Evolutionary conservation across 2,888 invertebrate genomes (phyloP).

Genomic region (Kryphioiulus occultus): DNA sequence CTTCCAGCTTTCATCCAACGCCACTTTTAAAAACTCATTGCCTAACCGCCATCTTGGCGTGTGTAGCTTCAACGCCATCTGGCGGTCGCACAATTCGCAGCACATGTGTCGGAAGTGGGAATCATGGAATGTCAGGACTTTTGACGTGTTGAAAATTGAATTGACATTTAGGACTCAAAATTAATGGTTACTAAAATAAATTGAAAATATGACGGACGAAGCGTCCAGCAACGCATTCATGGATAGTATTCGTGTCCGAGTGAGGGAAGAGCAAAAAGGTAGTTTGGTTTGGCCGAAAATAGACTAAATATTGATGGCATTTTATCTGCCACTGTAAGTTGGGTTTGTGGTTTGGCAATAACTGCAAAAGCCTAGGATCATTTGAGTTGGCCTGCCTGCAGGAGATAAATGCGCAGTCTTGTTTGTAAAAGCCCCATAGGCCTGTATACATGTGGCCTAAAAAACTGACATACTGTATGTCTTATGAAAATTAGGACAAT

Average conservation of each 20-base stretch:
- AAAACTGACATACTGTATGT: too few species aligned
- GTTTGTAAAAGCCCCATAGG: too few species aligned
- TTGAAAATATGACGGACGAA: not conserved
- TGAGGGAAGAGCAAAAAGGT: conserved; percentile 23
- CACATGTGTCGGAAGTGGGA: not conserved
- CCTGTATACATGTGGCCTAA: not conserved
- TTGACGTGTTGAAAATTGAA: not conserved
- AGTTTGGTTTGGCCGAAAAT: not conserved
- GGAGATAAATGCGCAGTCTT: too few species aligned
- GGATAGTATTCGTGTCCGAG: not conserved
- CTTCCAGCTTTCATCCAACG: not conserved
- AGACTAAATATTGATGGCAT: too few species aligned
- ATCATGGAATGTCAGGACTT: not conserved
- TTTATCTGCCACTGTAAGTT: too few species aligned
- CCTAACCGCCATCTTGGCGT: not conserved
- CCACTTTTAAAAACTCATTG: not conserved
- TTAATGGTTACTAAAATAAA: not conserved
- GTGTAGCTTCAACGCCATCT: too few species aligned
- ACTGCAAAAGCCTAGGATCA: too few species aligned
- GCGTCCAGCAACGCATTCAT: not conserved
- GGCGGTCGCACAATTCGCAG: too few species aligned
- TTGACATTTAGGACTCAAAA: not conserved
- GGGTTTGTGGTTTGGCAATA: too few species aligned
- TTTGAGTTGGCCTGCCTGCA: too few species aligned
- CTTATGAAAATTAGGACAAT: too few species aligned